These are phyloP conservation scores for Hermodice carunculata DNA, from an alignment of 2,888 invertebrate genomes.

Conservation along the genomic window DNA sequence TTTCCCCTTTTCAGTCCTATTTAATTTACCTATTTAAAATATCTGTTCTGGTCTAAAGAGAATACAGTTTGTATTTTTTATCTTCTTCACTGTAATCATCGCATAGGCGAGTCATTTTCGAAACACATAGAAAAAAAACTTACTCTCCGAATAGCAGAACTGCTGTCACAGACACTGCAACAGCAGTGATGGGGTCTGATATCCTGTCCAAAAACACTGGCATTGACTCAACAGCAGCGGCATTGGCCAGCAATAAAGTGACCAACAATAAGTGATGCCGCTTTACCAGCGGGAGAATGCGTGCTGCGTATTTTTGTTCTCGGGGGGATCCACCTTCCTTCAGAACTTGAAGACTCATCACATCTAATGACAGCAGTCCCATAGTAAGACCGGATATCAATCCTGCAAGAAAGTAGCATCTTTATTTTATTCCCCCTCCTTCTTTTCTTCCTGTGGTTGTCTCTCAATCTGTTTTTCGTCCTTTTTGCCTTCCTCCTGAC, in stretches of 20 bases:
- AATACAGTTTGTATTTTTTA: too few relatives aligned
- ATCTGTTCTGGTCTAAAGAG: not conserved
- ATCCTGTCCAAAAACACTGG: slow-evolving; percentile 67
- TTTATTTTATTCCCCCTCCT: not conserved
- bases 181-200: slow-evolving; percentile 64
- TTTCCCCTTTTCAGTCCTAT: too few relatives aligned
- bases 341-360: slow-evolving; percentile 61
- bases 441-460: not conserved
- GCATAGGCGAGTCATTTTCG: not conserved
- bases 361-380: slow-evolving; percentile 66
- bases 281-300: slow-evolving; percentile 64
- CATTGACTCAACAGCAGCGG: slow-evolving; percentile 67
- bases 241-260: slow-evolving; percentile 66
- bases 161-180: slow-evolving; percentile 65
- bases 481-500: too few relatives aligned
- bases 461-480: too few relatives aligned
- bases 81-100: not conserved
- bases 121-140: too few relatives aligned
- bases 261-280: slow-evolving; percentile 66
- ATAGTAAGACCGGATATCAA: slow-evolving; percentile 69
- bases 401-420: slow-evolving; percentile 47
- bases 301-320: slow-evolving; percentile 60
- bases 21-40: too few relatives aligned
- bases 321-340: slow-evolving; percentile 59
- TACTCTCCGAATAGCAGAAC: slow-evolving; percentile 69